phyloP scores from a whole-genome alignment of 1,140 invertebrate species.

The Orussus abietinus region DNA sequence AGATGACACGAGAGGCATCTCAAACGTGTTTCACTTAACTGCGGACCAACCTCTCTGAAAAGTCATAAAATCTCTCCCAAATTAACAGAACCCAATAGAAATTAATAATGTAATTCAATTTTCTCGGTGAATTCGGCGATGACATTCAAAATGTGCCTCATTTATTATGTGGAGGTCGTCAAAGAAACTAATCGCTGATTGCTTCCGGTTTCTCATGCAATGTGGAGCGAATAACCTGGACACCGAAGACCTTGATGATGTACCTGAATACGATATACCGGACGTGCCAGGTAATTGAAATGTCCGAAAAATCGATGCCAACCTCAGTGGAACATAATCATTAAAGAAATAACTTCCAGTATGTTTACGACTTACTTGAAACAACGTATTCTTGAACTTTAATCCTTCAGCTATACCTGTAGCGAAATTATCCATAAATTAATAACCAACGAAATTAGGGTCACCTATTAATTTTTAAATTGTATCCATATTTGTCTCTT shows the following conservation, averaged over 20 bases:
- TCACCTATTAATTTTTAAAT: too few species aligned
- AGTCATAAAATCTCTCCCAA: too few species aligned
- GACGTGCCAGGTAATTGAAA: slow-evolving; percentile 29
- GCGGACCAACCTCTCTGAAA: too few species aligned
- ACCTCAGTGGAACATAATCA: neutral
- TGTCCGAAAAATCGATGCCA: slow-evolving; percentile 1
- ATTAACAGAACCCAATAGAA: too few species aligned
- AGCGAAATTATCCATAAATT: neutral
- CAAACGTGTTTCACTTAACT: too few species aligned
- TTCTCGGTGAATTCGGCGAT: too few species aligned
- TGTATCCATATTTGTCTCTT: too few species aligned
- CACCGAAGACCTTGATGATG: slow-evolving; percentile 27
- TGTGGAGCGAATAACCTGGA: slow-evolving; percentile 24
- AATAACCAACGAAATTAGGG: too few species aligned
- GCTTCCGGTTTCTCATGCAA: slow-evolving; percentile 24
- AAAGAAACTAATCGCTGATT: slow-evolving; percentile 28
- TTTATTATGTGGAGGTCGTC: slow-evolving; percentile 41
- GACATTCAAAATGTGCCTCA: slow-evolving; percentile 30
- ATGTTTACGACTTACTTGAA: neutral
- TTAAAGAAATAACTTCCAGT: slow-evolving; percentile 2
- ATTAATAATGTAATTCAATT: too few species aligned
- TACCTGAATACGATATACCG: slow-evolving; percentile 28
- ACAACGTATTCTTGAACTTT: neutral
- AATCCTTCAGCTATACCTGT: neutral
- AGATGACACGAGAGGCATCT: too few species aligned